Conservation (phyloP, 2,113 vertebrate genomes). For the Rhynchopsitta pachyrhyncha region DNA sequence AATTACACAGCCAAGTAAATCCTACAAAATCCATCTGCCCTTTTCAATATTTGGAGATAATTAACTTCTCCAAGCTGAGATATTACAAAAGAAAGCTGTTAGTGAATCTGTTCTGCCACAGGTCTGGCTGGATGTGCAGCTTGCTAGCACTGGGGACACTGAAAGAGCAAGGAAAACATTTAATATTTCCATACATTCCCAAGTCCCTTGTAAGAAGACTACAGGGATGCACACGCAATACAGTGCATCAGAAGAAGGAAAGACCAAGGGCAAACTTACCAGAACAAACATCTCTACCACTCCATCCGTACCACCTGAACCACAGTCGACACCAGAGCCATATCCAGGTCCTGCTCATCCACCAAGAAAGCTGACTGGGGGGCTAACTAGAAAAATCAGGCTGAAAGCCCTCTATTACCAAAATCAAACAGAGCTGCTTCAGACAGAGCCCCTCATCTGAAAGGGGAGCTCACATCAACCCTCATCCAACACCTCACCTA, state of each 20-base stretch:
- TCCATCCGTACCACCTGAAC: accelerated
- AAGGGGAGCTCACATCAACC: accelerated
- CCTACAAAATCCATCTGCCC: slow-evolving; percentile 53
- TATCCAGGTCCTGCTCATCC: not conserved
- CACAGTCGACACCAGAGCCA: accelerated
- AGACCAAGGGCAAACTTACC: not conserved
- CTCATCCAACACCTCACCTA: not conserved
- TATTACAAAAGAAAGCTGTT: slow-evolving; percentile 59
- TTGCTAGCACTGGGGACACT: not conserved
- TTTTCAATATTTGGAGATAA: slow-evolving; percentile 67
- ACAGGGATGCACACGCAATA: not conserved
- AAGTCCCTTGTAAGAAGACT: not conserved
- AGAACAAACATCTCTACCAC: not conserved
- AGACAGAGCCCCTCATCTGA: accelerated
- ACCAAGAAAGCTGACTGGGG: not conserved
- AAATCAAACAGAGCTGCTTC: not conserved
- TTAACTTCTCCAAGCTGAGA: slow-evolving; percentile 53
- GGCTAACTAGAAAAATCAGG: not conserved
- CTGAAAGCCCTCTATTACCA: not conserved
- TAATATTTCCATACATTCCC: not conserved
- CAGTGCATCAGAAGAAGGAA: not conserved
- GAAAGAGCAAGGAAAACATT: slow-evolving; percentile 14
- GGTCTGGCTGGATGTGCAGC: not conserved
- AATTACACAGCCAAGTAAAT: slow-evolving; percentile 58
- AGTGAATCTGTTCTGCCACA: slow-evolving; percentile 48